Evolutionary conservation across 1,140 invertebrate species (phyloP).

Genomic region (Listronotus oregonensis): DNA sequence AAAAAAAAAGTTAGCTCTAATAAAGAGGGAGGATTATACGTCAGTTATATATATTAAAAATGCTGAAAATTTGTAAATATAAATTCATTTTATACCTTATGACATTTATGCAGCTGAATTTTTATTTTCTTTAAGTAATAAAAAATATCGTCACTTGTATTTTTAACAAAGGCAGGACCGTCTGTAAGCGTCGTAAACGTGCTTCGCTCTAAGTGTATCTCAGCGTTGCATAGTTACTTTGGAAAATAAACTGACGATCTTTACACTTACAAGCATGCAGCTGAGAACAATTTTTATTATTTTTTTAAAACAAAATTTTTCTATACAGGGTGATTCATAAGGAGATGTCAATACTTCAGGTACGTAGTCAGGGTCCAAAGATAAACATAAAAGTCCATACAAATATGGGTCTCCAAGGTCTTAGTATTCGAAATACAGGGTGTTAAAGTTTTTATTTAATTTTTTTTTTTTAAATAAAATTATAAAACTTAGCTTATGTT

Average conservation of each 20-base stretch:
- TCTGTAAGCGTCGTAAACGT: conserved; percentile 14
- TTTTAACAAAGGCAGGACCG: conserved; percentile 7
- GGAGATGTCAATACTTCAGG: too few relatives aligned
- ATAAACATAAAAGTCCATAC: too few relatives aligned
- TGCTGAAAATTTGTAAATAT: too few relatives aligned
- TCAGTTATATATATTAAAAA: neutral
- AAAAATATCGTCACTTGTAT: conserved; percentile 11
- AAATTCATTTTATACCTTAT: conserved; percentile 10
- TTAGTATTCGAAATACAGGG: too few relatives aligned
- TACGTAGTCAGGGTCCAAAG: too few relatives aligned
- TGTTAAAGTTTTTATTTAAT: too few relatives aligned
- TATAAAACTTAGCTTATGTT: too few relatives aligned
- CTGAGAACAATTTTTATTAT: conserved; percentile 1
- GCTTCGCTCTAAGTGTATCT: conserved; percentile 17
- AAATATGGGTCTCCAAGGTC: too few relatives aligned
- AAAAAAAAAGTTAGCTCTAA: conserved; percentile 18
- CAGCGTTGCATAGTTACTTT: conserved; percentile 11
- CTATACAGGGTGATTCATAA: too few relatives aligned
- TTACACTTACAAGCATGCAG: conserved; percentile 8
- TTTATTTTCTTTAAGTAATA: conserved; percentile 16
- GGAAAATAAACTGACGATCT: conserved; percentile 14
- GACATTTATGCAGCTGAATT: conserved; percentile 22
- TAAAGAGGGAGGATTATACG: conserved; percentile 10
- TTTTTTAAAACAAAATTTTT: neutral
- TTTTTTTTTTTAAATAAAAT: too few relatives aligned